phyloP scores from a whole-genome alignment of 2,113 vertebrate species.

The Theristicus caerulescens region DNA sequence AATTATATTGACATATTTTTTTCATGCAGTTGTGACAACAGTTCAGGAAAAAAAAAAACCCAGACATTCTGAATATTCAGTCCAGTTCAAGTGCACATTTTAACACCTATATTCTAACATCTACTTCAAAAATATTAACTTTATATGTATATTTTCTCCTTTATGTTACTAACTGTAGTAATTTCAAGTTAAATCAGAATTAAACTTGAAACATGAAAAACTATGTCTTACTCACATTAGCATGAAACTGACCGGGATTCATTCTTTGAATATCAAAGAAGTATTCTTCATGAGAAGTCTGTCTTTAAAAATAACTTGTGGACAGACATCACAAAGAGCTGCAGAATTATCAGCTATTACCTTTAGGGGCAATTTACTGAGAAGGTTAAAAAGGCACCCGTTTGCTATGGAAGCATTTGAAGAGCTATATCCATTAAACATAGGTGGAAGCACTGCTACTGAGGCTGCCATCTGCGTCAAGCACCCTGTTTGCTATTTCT shows the following conservation, averaged over 20 bases:
- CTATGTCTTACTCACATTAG: neutral
- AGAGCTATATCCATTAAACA: slow-evolving; percentile 30
- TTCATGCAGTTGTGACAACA: neutral
- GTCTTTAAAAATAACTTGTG: neutral
- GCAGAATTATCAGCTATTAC: neutral
- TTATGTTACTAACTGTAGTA: neutral
- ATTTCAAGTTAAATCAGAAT: neutral
- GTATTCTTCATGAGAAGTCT: neutral
- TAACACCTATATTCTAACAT: neutral
- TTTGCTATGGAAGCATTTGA: slow-evolving; percentile 20
- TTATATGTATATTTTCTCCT: neutral
- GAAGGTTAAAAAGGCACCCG: neutral
- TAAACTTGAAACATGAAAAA: neutral
- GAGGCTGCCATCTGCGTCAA: neutral
- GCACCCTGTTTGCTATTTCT: neutral
- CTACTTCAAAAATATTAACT: neutral
- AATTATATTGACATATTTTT: neutral
- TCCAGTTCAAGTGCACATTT: neutral
- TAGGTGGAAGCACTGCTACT: neutral
- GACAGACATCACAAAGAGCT: neutral
- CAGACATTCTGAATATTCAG: neutral
- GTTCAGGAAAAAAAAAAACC: neutral
- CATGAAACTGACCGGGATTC: neutral
- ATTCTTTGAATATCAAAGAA: neutral
- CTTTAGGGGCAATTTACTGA: neutral